Evolutionary conservation across 2,113 vertebrate species (phyloP).

Genomic region (Thalassarche chlororhynchos): DNA sequence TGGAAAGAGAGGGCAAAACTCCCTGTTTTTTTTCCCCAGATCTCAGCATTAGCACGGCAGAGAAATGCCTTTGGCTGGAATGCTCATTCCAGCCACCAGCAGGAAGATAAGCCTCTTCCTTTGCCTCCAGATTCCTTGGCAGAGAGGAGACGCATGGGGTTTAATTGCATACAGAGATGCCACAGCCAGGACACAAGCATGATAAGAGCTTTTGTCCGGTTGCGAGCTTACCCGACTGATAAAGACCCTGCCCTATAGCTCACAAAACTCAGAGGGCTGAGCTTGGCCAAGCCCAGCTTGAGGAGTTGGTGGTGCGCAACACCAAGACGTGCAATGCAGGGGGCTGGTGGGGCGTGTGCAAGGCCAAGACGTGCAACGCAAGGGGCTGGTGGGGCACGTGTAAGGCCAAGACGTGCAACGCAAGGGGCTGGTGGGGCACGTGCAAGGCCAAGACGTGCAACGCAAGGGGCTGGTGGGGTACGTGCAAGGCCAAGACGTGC

Average conservation of each 20-base stretch:
- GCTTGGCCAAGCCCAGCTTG: neutral
- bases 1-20: neutral
- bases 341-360: neutral
- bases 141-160: neutral
- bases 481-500: rapidly evolving
- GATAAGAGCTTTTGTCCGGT: neutral
- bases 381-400: neutral
- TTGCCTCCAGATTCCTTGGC: neutral
- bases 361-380: too few relatives aligned
- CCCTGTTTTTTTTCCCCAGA: neutral
- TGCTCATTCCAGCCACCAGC: constrained; percentile 21
- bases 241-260: neutral
- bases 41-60: neutral
- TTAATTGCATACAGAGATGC: constrained; percentile 5
- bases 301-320: too few relatives aligned
- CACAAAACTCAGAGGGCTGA: neutral
- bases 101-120: constrained; percentile 11
- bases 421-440: neutral
- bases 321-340: neutral
- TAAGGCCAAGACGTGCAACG: too few relatives aligned
- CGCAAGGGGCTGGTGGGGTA: too few relatives aligned
- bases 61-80: neutral
- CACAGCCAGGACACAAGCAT: neutral
- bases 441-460: too few relatives aligned
- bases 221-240: neutral